phyloP scores from a whole-genome alignment of 2,888 invertebrate species.

The Drosophila nigricruria region DNA sequence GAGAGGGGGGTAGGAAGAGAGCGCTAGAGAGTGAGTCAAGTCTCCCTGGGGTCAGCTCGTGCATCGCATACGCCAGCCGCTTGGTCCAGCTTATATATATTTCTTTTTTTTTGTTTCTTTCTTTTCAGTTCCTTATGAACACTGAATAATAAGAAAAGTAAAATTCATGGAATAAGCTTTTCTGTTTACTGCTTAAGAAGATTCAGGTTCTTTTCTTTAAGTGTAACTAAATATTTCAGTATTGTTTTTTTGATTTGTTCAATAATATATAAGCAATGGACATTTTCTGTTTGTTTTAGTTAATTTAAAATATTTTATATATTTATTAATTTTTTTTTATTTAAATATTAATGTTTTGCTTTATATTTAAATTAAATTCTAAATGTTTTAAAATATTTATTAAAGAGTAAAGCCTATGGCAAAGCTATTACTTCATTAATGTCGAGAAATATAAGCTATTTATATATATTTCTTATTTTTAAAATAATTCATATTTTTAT shows the following conservation, averaged over 20 bases:
- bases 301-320: too few relatives aligned
- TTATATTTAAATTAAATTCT: too few relatives aligned
- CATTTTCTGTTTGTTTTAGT: too few relatives aligned
- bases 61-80: slow-evolving; percentile 23
- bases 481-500: too few relatives aligned
- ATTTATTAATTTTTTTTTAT: too few relatives aligned
- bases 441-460: too few relatives aligned
- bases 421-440: too few relatives aligned
- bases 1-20: not conserved
- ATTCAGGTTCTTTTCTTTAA: not conserved
- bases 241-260: not conserved
- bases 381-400: too few relatives aligned
- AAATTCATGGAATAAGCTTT: slow-evolving; percentile 6
- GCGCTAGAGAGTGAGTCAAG: not conserved
- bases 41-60: slow-evolving; percentile 28
- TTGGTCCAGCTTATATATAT: slow-evolving; percentile 30
- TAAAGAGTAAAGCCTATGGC: too few relatives aligned
- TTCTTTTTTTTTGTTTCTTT: not conserved
- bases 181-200: not conserved
- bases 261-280: not conserved
- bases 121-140: not conserved
- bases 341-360: too few relatives aligned
- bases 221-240: not conserved
- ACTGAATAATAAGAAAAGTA: not conserved
- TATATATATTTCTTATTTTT: too few relatives aligned